phyloP scores from a whole-genome alignment of 2,888 invertebrate genomes.

The Lycocerus yunnanus region DNA sequence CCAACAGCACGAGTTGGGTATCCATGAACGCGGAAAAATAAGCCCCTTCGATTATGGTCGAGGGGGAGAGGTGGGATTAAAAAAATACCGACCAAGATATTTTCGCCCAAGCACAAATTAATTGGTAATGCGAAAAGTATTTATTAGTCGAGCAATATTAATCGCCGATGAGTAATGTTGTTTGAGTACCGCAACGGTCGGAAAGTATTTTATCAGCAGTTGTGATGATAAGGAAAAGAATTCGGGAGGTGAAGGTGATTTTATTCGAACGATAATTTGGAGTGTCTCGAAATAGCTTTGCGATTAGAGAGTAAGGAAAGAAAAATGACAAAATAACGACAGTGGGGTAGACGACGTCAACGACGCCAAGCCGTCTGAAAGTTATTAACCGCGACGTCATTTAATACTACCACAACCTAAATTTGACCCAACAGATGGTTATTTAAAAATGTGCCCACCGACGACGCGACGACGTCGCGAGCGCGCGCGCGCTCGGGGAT shows the following conservation, averaged over 20 bases:
- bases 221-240: background rate
- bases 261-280: background rate
- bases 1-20: too few species aligned
- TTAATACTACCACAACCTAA: background rate
- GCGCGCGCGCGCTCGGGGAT: background rate
- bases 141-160: too few species aligned
- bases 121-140: too few species aligned
- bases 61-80: too few species aligned
- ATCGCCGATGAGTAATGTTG: background rate
- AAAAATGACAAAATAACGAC: background rate
- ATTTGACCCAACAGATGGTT: slow-evolving; percentile 1
- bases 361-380: slow-evolving; percentile 35
- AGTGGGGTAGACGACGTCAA: slow-evolving; percentile 24
- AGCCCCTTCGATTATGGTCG: too few species aligned
- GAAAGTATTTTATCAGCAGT: background rate
- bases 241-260: slow-evolving; percentile 2
- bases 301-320: background rate
- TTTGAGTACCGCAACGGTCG: background rate
- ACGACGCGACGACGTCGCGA: background rate
- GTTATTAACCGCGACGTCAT: background rate
- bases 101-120: too few species aligned
- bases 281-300: background rate
- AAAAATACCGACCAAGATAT: too few species aligned
- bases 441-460: background rate
- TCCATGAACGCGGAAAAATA: too few species aligned